Evolutionary conservation across 2,888 invertebrate species (phyloP).

Genomic region (Melangyna quadrimaculata): DNA sequence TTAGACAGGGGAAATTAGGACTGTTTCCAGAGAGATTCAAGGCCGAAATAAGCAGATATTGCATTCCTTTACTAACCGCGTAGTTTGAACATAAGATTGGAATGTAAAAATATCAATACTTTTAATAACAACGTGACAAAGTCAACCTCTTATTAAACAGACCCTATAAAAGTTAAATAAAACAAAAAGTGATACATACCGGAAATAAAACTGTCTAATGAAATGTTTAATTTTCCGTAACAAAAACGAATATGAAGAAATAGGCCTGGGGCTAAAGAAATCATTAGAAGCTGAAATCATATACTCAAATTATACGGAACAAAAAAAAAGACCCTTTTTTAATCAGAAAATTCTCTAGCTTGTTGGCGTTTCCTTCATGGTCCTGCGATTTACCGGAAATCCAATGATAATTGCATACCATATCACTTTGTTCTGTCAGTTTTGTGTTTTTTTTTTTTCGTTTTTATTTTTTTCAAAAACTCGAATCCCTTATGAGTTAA

Average conservation of each 20-base stretch:
- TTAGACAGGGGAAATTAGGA: too few species aligned
- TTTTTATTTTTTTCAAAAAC: background rate
- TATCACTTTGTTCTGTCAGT: background rate
- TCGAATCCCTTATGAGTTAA: slow-evolving; percentile 12
- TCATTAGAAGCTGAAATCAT: slow-evolving; percentile 5
- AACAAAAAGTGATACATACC: background rate
- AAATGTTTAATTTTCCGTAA: slow-evolving; percentile 21
- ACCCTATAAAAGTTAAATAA: too few species aligned
- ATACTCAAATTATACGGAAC: background rate
- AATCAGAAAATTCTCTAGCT: background rate
- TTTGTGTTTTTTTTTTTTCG: background rate
- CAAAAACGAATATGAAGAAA: background rate
- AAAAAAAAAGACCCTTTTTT: slow-evolving; percentile 14
- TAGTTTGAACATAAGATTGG: too few species aligned
- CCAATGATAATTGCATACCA: slow-evolving; percentile 33
- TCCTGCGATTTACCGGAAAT: slow-evolving; percentile 43
- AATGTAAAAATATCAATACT: too few species aligned
- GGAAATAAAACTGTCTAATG: background rate
- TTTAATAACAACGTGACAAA: too few species aligned
- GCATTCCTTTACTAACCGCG: too few species aligned
- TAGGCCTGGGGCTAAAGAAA: background rate
- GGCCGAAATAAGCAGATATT: too few species aligned
- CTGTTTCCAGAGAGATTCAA: too few species aligned
- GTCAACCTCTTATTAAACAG: too few species aligned
- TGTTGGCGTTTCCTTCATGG: slow-evolving; percentile 21